Base-by-base conservation (phyloP, 2,113 vertebrate genomes). In the Oryzias woworae region DNA sequence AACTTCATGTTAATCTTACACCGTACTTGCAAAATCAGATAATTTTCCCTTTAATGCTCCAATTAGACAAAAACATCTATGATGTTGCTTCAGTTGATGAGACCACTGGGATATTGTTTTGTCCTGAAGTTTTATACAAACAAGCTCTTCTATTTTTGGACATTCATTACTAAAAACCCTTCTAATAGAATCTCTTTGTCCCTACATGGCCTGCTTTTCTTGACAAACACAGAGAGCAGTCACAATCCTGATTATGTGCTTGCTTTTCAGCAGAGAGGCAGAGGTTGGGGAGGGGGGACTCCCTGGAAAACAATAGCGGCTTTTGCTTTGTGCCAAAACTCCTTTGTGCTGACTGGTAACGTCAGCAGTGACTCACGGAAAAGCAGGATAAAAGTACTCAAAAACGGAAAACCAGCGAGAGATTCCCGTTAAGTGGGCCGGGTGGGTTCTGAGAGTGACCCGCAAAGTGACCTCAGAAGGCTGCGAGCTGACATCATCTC, bases 281-380 rank as follows among this genome's bases (percentile, higher is more conserved):
- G 44, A 16, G 44, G 44, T 16, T 14, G 44, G 44, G 44, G 42
- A 14, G 42, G 42, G 42, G 44, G 14, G 58, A 14, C 53, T 82
- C 77, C 80, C 56, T 70, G 55, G 24, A 57, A 80, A 75, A 85
- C 71, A 77, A 70, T 49, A 49, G 67, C 56, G 65, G 64, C 74
- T 64, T 74, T 75, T 54, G 55, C 66, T 62, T 23, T 26, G 12
- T 61, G 65, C 44, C 49, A 41, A 23, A 58, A 43, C 54, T 45
- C 41, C 5, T 53, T 18, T 13, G 22, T 43, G 26, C 36, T 45
- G 49, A 58, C 3, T 17, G 4, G 59, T 65, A 53, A 82, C 61
- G 64, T 70, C 73, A 67, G 60, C 50, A n/a, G 52, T 82, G 83
- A 83, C 66, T 85, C 83, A 28, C 26, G 26, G 26, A 28, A 80